Evolutionary conservation across 1,140 invertebrate species (phyloP).

Genomic region (Cardiocondyla obscurior): DNA sequence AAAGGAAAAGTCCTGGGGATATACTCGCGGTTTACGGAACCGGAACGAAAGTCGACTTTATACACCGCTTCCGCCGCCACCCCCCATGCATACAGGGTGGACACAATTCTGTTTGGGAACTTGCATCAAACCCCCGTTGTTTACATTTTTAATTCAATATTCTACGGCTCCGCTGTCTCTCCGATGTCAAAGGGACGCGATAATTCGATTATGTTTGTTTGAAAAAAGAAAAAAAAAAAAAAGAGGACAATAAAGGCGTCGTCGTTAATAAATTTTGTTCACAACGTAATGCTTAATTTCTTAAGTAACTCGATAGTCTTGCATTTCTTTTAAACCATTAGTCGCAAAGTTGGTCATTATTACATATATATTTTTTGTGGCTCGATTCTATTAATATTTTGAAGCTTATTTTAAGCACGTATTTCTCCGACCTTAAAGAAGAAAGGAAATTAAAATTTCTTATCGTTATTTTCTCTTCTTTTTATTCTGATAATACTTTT

Average conservation of each 20-base stretch:
- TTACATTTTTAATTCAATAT: constrained; percentile 52
- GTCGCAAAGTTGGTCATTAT: not conserved
- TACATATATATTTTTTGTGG: not conserved
- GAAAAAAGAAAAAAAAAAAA: not conserved
- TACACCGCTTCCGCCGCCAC: constrained; percentile 32
- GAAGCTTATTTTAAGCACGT: not conserved
- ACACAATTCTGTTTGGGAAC: constrained; percentile 45
- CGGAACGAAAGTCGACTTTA: constrained; percentile 53
- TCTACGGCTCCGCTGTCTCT: not conserved
- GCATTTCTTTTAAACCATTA: not conserved
- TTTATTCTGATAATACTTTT: not conserved
- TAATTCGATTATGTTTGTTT: not conserved
- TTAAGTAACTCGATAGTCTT: not conserved
- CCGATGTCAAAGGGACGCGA: not conserved
- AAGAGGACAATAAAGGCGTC: not conserved
- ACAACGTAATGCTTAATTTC: not conserved
- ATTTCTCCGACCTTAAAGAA: not conserved
- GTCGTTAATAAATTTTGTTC: not conserved
- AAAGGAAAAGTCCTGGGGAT: constrained; percentile 54
- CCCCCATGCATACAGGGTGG: constrained; percentile 2
- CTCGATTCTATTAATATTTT: not conserved
- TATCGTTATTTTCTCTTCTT: not conserved
- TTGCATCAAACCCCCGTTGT: constrained; percentile 40
- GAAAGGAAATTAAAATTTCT: not conserved
- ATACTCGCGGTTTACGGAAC: constrained; percentile 53